Percentiles rank a stretch among this genome's conserved stretches.
Conservation (phyloP, 1,140 invertebrate species). For the Parapsyche elsis region DNA sequence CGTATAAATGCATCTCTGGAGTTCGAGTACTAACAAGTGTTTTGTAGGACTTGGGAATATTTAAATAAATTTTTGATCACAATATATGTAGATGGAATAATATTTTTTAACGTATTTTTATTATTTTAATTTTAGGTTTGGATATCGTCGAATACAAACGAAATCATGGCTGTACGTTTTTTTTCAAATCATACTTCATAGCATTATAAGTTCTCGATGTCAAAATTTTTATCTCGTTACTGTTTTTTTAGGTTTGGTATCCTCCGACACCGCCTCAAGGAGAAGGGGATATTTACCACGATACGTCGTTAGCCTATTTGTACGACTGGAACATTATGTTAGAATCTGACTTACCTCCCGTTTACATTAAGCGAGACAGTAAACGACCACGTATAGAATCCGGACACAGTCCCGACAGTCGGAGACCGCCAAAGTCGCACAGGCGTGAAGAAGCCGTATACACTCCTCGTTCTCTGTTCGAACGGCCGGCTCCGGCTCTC, state of each 20-base stretch:
- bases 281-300: constrained; percentile 92
- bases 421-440: constrained; percentile 72
- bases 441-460: constrained; percentile 81
- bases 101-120: no score
- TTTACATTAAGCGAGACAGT: constrained; percentile 84
- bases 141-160: constrained; percentile 76
- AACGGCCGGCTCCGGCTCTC: constrained; percentile 82
- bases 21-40: no score
- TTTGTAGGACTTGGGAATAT: no score
- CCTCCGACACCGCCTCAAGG: constrained; percentile 93
- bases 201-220: constrained; percentile 12
- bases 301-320: constrained; percentile 84
- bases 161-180: constrained; percentile 81
- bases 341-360: constrained; percentile 85
- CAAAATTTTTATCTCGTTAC: not conserved
- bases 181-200: not conserved
- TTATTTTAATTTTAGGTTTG: constrained; percentile 72
- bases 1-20: no score
- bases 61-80: no score
- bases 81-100: no score
- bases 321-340: constrained; percentile 87
- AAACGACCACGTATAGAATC: constrained; percentile 79
- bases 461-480: constrained; percentile 88
- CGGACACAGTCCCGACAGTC: constrained; percentile 66
- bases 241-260: constrained; percentile 84